Evolutionary conservation across 2,113 vertebrate genomes (phyloP).

Genomic region (Pteronura brasiliensis): DNA sequence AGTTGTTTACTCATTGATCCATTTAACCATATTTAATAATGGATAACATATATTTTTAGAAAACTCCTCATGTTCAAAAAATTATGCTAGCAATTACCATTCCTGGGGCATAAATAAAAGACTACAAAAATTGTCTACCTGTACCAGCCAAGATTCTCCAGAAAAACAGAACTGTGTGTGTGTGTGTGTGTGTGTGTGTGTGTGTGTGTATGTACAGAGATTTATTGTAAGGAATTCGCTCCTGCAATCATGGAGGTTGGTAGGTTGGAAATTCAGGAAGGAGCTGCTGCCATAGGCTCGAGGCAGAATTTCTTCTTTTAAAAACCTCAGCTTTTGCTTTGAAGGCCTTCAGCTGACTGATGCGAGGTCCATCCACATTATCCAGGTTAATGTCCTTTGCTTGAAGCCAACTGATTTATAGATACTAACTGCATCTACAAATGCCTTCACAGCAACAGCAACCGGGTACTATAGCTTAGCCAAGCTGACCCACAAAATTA

Average conservation of each 20-base stretch:
- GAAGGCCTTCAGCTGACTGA: not conserved
- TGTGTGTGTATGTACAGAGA: too few species aligned
- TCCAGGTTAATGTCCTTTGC: not conserved
- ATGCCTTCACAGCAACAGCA: not conserved
- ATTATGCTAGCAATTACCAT: not conserved
- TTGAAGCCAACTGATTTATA: not conserved
- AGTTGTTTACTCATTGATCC: not conserved
- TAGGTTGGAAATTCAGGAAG: not conserved
- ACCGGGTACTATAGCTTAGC: not conserved
- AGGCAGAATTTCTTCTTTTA: not conserved
- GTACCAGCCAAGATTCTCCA: not conserved
- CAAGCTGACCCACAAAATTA: not conserved
- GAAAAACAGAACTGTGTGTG: not conserved
- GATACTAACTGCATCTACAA: not conserved
- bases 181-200: not conserved
- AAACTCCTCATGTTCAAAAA: not conserved
- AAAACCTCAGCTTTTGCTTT: not conserved
- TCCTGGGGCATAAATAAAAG: not conserved
- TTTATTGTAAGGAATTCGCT: not conserved
- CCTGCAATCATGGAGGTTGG: not conserved
- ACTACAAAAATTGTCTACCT: not conserved
- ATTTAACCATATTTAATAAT: not conserved
- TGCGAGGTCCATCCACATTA: not conserved
- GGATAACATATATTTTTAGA: not conserved
- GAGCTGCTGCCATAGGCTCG: not conserved